Evolutionary conservation across 2,888 invertebrate species (phyloP), one percentile per base, ranked within the genome.

Genomic region (Luffia ferchaultella): DNA sequence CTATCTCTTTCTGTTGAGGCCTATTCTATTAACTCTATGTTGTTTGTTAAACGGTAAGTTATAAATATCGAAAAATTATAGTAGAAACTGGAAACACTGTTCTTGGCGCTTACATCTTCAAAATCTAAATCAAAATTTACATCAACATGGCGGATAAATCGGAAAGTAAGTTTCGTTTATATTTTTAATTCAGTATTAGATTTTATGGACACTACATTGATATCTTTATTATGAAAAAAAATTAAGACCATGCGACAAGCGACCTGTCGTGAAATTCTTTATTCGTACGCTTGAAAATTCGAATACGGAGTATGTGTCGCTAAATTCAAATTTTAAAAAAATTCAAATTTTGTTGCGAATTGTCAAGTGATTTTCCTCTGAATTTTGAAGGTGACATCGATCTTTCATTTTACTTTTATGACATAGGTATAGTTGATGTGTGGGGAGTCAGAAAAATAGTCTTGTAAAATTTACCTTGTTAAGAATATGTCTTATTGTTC

Each of bases 141-240:
- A 86, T 87, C 90, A 91, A 91, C 84, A 91, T 91, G 91, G 91
- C 91, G 88, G 90, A 90, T 86, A 86, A 87, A 87, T 88, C 89
- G 86, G 89, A 90, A 90, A 89, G 90, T 90, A 86, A 89, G 89
- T 89, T 85, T 79, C 79, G 67, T 78, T 79, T 76, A 67, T 65
- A 65, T 73, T 63, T 70, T 66, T 67, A 59, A 51, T 53, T 49
- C 5, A 30, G 3, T 30, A 30, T 30, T 7, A 30, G 12, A 30
- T 30, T 30, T n/a, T n/a, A n/a, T n/a, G n/a, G n/a, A n/a, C n/a
- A n/a, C n/a, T n/a, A n/a, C n/a, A 20, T 46, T 47, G 5, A n/a
- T 15, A 20, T 30, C 16, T 45, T 20, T 16, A 42, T n/a, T 15
- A 30, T 40, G 15, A 17, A 41, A 18, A 48, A 19, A 42, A 53